These are phyloP conservation scores for Dendrocincla tyrannina DNA, from an alignment of 2,797 vertebrate species.

Conservation along the genomic window DNA sequence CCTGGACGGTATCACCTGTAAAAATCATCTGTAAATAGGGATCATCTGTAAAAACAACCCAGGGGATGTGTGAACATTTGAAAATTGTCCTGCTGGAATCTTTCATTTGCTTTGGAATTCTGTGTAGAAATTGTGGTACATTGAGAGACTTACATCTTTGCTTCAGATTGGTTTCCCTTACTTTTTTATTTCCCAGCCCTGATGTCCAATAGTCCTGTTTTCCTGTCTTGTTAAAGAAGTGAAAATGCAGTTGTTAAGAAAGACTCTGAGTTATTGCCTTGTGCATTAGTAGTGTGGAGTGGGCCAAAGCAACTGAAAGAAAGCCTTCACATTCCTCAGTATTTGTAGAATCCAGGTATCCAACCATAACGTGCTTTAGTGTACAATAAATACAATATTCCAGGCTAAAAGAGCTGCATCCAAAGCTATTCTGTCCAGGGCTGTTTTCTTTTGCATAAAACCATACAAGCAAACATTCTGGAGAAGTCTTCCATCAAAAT, in stretches of 20 bases:
- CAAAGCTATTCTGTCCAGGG: background rate
- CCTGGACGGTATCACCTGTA: background rate
- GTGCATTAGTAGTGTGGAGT: no score
- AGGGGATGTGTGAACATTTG: accelerated
- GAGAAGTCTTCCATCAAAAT: background rate
- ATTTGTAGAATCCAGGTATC: background rate
- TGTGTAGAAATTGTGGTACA: background rate
- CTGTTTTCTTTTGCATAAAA: background rate
- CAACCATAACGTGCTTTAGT: background rate
- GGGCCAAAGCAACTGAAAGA: background rate
- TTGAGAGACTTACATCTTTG: background rate
- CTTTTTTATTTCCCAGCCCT: background rate
- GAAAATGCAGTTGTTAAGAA: background rate
- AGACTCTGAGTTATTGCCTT: background rate
- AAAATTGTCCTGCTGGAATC: background rate
- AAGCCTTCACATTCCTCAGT: background rate
- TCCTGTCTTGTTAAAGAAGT: background rate
- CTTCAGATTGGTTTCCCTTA: background rate
- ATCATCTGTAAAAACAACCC: background rate
- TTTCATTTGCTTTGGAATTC: background rate
- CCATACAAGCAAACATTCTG: accelerated
- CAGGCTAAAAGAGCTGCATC: background rate
- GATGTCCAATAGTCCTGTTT: background rate
- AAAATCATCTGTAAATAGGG: no score
- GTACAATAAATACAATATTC: background rate